A percentile compares a stretch with the other conserved stretches of the same genome.
Evolutionary conservation across 2,797 vertebrate species (phyloP).

Genomic region (Tapera naevia): DNA sequence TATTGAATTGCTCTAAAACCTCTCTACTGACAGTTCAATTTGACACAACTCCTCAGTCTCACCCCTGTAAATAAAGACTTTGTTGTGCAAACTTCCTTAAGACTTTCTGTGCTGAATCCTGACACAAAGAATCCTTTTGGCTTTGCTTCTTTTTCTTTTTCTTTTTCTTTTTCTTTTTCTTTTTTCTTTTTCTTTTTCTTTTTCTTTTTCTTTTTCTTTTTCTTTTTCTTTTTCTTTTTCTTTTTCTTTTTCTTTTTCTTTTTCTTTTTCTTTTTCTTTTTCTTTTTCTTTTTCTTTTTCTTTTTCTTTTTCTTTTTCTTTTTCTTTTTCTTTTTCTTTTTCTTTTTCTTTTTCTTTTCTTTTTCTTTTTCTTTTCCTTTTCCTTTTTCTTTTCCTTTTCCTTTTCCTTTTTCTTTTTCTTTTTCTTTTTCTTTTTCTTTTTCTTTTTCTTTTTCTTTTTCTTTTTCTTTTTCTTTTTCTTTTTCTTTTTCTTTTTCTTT

Average conservation of each 20-base stretch:
- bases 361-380: rapidly evolving
- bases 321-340: neutral
- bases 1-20: slow-evolving; percentile 30
- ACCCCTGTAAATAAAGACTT: slow-evolving; percentile 9
- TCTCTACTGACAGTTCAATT: slow-evolving; percentile 10
- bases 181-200: rapidly evolving
- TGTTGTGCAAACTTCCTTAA: slow-evolving; percentile 24
- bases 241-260: rapidly evolving
- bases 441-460: too few relatives aligned
- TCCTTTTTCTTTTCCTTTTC: rapidly evolving
- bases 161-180: rapidly evolving
- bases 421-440: rapidly evolving
- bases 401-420: rapidly evolving
- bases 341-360: neutral
- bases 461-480: rapidly evolving
- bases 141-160: rapidly evolving
- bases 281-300: neutral
- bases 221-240: too few relatives aligned
- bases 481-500: rapidly evolving
- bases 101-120: neutral
- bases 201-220: rapidly evolving
- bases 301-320: neutral
- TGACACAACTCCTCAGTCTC: neutral
- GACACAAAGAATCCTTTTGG: neutral
- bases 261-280: neutral